Conservation (phyloP, 2,113 vertebrate genomes). For the Menura novaehollandiae region DNA sequence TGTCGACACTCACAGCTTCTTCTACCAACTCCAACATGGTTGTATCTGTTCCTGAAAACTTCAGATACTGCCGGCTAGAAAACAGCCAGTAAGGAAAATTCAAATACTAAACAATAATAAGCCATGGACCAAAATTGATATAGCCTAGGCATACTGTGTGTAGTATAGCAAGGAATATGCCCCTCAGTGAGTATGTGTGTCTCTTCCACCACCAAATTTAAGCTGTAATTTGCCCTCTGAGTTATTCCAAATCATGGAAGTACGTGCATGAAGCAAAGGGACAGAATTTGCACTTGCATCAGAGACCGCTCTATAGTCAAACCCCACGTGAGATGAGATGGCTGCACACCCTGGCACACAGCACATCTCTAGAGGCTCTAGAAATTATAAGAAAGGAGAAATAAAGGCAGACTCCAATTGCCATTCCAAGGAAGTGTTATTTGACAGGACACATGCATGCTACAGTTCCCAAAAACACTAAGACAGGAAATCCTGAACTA, state of each 20-base stretch:
- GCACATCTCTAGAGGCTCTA: neutral
- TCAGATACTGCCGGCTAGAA: neutral
- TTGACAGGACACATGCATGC: neutral
- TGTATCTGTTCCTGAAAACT: neutral
- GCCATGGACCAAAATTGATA: fast-evolving
- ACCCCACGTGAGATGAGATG: neutral
- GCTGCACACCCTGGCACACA: neutral
- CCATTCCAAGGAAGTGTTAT: neutral
- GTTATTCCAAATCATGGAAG: neutral
- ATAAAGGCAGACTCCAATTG: neutral
- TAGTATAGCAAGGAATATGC: neutral
- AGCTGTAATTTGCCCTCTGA: neutral
- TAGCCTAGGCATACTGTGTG: fast-evolving
- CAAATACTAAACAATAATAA: neutral
- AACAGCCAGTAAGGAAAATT: neutral
- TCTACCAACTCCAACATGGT: neutral
- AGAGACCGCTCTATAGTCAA: neutral
- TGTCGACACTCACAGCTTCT: neutral
- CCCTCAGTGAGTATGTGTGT: fast-evolving
- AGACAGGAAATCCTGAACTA: neutral
- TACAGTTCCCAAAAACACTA: neutral
- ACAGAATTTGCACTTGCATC: neutral
- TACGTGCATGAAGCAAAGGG: neutral
- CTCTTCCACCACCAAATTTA: neutral
- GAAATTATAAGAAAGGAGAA: neutral